A percentile compares a stretch with the other conserved stretches of the same genome.
Conservation (phyloP, 2,113 vertebrate species). For the Lepus europaeus region DNA sequence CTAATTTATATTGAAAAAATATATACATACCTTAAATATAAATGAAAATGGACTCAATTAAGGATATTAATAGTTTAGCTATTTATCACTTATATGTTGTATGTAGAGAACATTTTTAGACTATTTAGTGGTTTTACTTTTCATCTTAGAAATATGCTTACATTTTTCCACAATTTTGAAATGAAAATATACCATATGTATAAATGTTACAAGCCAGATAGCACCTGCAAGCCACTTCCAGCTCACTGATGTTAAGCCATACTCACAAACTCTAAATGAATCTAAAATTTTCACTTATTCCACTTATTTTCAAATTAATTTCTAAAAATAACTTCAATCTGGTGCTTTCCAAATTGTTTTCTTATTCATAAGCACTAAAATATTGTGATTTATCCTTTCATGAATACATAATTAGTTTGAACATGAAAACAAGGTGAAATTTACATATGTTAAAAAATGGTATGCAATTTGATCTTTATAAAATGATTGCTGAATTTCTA, state of each 20-base stretch:
- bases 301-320: slow-evolving; percentile 52
- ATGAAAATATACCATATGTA: not conserved
- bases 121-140: not conserved
- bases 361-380: slow-evolving; percentile 51
- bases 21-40: not conserved
- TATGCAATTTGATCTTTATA: slow-evolving; percentile 24
- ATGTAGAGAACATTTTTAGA: slow-evolving; percentile 37
- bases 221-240: not conserved
- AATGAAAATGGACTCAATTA: not conserved
- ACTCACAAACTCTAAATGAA: not conserved
- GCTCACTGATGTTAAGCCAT: not conserved
- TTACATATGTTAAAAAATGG: slow-evolving; percentile 44
- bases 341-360: slow-evolving; percentile 40
- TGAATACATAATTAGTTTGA: slow-evolving; percentile 18
- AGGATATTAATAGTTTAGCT: slow-evolving; percentile 5
- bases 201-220: not conserved
- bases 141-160: slow-evolving; percentile 14
- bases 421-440: slow-evolving; percentile 20
- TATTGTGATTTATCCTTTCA: slow-evolving; percentile 18
- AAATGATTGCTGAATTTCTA: not conserved
- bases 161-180: not conserved
- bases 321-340: slow-evolving; percentile 24
- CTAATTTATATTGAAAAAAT: slow-evolving; percentile 38
- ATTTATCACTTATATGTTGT: not conserved
- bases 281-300: not conserved